Percentiles rank a stretch among this genome's conserved stretches.
Conservation (phyloP, 2,113 vertebrate genomes). For the Trachemys scripta region DNA sequence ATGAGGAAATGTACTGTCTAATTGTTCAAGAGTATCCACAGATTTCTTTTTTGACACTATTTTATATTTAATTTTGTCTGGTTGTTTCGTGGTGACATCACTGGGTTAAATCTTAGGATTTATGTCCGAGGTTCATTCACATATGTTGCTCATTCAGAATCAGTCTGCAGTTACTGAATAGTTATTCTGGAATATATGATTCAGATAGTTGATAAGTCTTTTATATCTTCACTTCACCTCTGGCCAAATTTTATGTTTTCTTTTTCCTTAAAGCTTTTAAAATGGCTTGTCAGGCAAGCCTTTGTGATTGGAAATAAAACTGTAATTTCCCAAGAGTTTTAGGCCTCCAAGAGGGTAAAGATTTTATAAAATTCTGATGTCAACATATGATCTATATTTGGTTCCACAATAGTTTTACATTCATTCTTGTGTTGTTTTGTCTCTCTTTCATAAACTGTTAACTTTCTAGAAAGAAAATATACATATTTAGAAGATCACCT, state of each 20-base stretch:
- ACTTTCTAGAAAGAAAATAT: background rate
- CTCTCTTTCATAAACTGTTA: background rate
- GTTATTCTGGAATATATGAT: background rate
- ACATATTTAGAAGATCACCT: too few relatives aligned
- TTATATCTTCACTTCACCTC: background rate
- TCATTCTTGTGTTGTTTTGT: background rate
- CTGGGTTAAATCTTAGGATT: background rate
- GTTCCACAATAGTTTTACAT: background rate
- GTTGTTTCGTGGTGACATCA: background rate
- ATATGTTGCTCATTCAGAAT: background rate
- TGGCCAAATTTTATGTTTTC: background rate
- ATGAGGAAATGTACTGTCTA: background rate
- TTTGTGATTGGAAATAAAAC: background rate
- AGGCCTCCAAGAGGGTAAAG: background rate
- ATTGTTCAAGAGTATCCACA: constrained; percentile 5
- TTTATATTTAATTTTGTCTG: background rate
- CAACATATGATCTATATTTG: background rate
- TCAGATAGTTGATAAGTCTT: background rate
- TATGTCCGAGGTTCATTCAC: background rate
- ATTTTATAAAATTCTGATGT: too few relatives aligned
- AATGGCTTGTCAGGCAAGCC: background rate
- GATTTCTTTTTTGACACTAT: background rate
- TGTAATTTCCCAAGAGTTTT: background rate
- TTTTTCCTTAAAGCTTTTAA: background rate
- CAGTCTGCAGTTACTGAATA: background rate